phyloP scores from a whole-genome alignment of 1,140 invertebrate genomes.

The Adoxophyes honmai region DNA sequence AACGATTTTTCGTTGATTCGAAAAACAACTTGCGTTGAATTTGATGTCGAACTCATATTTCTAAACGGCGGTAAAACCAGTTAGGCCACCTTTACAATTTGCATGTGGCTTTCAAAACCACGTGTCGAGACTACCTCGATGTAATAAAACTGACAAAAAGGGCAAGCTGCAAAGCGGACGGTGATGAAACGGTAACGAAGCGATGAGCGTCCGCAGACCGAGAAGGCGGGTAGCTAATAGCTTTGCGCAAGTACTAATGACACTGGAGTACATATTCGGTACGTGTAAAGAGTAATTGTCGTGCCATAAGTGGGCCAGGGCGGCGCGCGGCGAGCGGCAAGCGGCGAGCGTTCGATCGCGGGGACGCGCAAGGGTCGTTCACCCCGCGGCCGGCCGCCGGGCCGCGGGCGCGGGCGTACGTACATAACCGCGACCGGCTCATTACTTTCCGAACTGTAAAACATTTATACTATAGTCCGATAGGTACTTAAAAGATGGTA shows the following conservation, averaged over 20 bases:
- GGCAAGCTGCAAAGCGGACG: no score
- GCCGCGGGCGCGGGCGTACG: conserved; percentile 27
- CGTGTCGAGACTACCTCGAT: no score
- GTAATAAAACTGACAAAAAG: no score
- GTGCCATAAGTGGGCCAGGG: conserved; percentile 40
- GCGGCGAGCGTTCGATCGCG: conserved; percentile 54
- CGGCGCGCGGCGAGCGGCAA: conserved; percentile 22
- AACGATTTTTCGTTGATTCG: no score
- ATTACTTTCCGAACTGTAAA: conserved; percentile 18
- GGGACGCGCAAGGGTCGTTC: conserved; percentile 65
- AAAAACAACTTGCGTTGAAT: no score
- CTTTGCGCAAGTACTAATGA: background rate
- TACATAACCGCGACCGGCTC: conserved; percentile 24
- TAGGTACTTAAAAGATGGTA: no score
- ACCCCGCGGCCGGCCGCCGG: conserved; percentile 44
- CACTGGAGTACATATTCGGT: background rate
- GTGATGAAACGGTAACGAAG: no score
- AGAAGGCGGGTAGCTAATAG: background rate
- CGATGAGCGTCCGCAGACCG: background rate
- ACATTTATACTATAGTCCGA: no score
- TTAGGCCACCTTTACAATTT: no score
- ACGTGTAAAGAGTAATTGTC: conserved; percentile 39
- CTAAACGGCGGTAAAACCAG: no score
- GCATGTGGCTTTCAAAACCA: no score
- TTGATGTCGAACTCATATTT: no score